Conservation (phyloP, 1,140 invertebrate genomes). For the Drosophila teissieri region DNA sequence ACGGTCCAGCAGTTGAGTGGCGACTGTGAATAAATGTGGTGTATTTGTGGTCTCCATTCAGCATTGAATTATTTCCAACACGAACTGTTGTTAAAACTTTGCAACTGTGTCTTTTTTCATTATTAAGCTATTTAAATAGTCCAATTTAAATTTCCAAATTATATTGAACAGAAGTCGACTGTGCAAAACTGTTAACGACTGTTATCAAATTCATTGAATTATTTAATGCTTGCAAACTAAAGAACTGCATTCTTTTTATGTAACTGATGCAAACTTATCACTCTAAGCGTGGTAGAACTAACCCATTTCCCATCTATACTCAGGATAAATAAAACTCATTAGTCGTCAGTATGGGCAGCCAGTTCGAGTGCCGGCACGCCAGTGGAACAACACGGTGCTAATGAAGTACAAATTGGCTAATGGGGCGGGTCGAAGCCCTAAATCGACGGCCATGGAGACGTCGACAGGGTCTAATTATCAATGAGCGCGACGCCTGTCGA, state of each 20-base stretch:
- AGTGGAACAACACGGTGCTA: slow-evolving; percentile 47
- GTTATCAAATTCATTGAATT: not conserved
- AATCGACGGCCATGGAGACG: slow-evolving; percentile 15
- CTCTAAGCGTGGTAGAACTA: not conserved
- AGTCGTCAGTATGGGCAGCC: slow-evolving; percentile 15
- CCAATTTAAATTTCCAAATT: too few species aligned
- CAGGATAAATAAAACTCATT: slow-evolving; percentile 50
- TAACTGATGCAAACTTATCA: too few species aligned
- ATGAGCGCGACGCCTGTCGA: slow-evolving; percentile 56
- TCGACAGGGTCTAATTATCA: slow-evolving; percentile 67
- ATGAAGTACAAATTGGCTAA: slow-evolving; percentile 81
- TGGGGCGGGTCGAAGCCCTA: slow-evolving; percentile 45
- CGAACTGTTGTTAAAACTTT: not conserved
- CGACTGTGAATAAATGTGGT: not conserved
- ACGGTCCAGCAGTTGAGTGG: not conserved
- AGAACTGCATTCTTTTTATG: too few species aligned
- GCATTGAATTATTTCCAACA: not conserved
- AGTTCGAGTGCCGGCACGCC: slow-evolving; percentile 7
- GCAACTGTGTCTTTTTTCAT: too few species aligned
- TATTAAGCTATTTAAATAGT: too few species aligned
- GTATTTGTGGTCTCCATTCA: not conserved
- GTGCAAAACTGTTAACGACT: too few species aligned
- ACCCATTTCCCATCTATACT: slow-evolving; percentile 6
- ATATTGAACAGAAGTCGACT: too few species aligned
- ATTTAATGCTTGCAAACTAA: not conserved